These are phyloP conservation scores for Cavia porcellus DNA, from an alignment of 2,113 vertebrate species.

Conservation along the genomic window DNA sequence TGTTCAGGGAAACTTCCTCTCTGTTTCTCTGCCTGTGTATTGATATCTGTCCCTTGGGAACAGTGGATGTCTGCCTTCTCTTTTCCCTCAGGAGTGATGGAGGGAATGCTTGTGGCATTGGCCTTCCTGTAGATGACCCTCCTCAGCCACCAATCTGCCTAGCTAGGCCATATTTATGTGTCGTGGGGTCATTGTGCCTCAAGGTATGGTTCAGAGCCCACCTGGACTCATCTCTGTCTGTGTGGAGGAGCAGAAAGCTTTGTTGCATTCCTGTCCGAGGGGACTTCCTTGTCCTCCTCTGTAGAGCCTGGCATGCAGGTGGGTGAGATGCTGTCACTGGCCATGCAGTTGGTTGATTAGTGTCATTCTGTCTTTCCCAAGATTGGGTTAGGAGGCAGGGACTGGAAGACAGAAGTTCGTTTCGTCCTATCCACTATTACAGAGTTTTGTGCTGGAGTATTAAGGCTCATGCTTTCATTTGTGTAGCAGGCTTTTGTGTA, in stretches of 20 bases:
- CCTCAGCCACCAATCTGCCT: neutral
- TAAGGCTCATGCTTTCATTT: neutral
- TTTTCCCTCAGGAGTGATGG: neutral
- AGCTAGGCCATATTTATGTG: neutral
- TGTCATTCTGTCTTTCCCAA: neutral
- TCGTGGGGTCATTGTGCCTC: neutral
- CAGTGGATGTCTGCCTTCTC: neutral
- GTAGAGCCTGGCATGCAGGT: neutral
- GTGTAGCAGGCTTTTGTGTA: neutral
- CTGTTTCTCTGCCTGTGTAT: neutral
- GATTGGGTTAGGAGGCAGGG: conserved; percentile 1
- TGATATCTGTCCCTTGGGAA: neutral
- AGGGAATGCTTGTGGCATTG: neutral
- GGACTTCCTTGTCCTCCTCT: neutral
- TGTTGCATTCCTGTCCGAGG: neutral
- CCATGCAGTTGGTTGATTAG: neutral
- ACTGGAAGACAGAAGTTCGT: neutral
- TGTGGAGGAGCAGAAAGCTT: neutral
- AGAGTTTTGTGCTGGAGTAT: neutral
- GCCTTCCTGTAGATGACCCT: neutral
- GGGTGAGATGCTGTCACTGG: neutral
- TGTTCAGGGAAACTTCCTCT: neutral
- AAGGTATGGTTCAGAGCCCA: neutral
- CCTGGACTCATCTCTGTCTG: neutral
- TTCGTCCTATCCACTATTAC: neutral